These are phyloP conservation scores for Leptinotarsa haldemani DNA, from an alignment of 2,888 invertebrate species.

Conservation along the genomic window DNA sequence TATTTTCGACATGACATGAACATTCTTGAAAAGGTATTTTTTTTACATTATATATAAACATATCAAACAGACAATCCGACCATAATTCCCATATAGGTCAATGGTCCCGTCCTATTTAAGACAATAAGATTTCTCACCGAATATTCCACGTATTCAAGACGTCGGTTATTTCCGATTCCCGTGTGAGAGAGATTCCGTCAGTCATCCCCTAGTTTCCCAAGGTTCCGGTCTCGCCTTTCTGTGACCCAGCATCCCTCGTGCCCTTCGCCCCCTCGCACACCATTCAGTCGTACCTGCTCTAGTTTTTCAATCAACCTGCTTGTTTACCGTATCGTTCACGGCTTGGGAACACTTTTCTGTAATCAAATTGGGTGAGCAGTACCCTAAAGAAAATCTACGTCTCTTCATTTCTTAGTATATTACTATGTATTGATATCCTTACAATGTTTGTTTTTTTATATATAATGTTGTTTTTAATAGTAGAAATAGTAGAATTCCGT, in stretches of 20 bases:
- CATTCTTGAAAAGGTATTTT: too few relatives aligned
- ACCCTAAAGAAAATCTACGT: too few relatives aligned
- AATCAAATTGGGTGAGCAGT: neutral
- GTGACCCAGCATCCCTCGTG: slow-evolving; percentile 17
- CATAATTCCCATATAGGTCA: neutral
- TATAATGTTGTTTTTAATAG: too few relatives aligned
- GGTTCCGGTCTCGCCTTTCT: slow-evolving; percentile 25
- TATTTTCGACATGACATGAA: too few relatives aligned
- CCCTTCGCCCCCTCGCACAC: slow-evolving; percentile 12
- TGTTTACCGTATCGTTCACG: slow-evolving; percentile 4
- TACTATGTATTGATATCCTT: too few relatives aligned
- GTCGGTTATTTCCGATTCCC: slow-evolving; percentile 22
- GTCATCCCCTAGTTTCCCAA: slow-evolving; percentile 27
- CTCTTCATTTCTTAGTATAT: too few relatives aligned
- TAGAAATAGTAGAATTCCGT: too few relatives aligned
- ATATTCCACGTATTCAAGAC: too few relatives aligned
- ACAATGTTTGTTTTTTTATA: too few relatives aligned
- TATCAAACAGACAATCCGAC: neutral
- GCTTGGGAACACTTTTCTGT: slow-evolving; percentile 3
- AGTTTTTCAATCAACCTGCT: slow-evolving; percentile 16
- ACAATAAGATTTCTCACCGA: slow-evolving; percentile 5
- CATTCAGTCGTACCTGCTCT: slow-evolving; percentile 11
- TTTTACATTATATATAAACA: too few relatives aligned
- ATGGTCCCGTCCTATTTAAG: neutral
- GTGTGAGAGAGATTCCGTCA: slow-evolving; percentile 26